Evolutionary conservation across 2,888 invertebrate genomes (phyloP), one percentile per base, ranked within the genome.

Genomic region (Microlaimidae sp.): DNA sequence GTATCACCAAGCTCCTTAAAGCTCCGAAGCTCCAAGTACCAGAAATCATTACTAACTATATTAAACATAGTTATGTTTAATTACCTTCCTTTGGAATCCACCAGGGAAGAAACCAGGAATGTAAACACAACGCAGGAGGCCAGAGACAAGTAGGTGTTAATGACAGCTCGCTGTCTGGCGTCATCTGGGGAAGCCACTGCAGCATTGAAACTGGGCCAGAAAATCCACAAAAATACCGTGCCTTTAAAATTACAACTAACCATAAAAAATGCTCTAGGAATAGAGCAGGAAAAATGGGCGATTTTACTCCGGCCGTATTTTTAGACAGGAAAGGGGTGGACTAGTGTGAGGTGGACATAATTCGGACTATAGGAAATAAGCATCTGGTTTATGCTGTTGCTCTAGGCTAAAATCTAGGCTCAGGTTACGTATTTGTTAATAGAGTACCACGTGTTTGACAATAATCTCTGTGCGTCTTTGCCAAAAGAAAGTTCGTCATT

Each of bases 161-260:
- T 78, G 58, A 92, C 80, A 26, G 90, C 90, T 56, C 92, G 77
- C 64, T 82, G 10, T 24, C 48, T 52, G 7, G n/a, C 53, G 17
- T 41, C 56, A 23, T 17, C 52, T 13, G 19, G 49, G 10, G 13
- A 21, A 4, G 40, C 40, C 26, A 83, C 77, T 2, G 69, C 69
- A 0, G 81, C 85, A 75, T 92, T 92, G 75, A 92, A 92, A 58
- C 87, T 87, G 0, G 92, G 92, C 90, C 90, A 92, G 73, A 83
- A 90, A 54, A 90, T 76, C 89, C 89, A 92, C 42, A 92, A 76
- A 71, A 92, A 90, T 51, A 89, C 73, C 1, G 89, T 85, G 53
- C 90, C 85, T 85, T 68, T 10, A 70, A 51, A 27, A 25, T 24
- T 21, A 13, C 7, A 13, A 17, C 17, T 7, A 32, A 32, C 7